These are phyloP conservation scores for Sarcophaga bullata DNA, from an alignment of 1,140 invertebrate species.

Conservation along the genomic window DNA sequence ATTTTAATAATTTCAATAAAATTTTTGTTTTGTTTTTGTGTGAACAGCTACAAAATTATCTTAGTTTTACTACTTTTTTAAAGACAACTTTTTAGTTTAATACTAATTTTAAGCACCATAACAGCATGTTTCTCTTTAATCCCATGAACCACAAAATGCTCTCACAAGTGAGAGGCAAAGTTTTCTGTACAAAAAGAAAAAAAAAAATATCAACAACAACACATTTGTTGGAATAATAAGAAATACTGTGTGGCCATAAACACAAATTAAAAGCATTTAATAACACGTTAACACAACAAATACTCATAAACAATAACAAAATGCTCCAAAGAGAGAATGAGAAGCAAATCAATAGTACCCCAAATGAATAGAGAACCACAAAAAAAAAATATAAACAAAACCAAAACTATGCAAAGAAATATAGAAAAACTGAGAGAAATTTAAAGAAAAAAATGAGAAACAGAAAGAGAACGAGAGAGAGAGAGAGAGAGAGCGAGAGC, in stretches of 20 bases:
- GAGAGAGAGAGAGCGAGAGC: not conserved
- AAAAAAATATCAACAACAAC: not conserved
- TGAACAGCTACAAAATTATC: not conserved
- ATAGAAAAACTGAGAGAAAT: no score
- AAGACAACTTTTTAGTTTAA: not conserved
- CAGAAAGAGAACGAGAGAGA: no score
- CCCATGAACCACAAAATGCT: not conserved
- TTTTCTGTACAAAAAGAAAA: not conserved
- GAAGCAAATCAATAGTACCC: not conserved
- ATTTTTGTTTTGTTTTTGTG: not conserved
- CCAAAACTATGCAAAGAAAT: not conserved
- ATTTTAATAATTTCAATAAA: not conserved
- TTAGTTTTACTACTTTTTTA: conserved; percentile 3
- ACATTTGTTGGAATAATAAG: not conserved
- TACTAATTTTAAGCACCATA: conserved; percentile 2
- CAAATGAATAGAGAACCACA: not conserved
- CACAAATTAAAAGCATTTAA: conserved; percentile 19
- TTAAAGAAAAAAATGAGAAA: no score
- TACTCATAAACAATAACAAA: conserved; percentile 3
- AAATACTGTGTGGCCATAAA: not conserved
- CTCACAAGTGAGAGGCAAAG: not conserved
- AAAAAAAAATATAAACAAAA: not conserved
- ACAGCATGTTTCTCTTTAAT: not conserved
- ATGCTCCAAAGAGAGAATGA: not conserved
- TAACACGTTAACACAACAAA: conserved; percentile 15